A percentile compares a stretch with the other conserved stretches of the same genome.
Conservation (phyloP, 2,888 invertebrate genomes). For the Calliopum simillimum region DNA sequence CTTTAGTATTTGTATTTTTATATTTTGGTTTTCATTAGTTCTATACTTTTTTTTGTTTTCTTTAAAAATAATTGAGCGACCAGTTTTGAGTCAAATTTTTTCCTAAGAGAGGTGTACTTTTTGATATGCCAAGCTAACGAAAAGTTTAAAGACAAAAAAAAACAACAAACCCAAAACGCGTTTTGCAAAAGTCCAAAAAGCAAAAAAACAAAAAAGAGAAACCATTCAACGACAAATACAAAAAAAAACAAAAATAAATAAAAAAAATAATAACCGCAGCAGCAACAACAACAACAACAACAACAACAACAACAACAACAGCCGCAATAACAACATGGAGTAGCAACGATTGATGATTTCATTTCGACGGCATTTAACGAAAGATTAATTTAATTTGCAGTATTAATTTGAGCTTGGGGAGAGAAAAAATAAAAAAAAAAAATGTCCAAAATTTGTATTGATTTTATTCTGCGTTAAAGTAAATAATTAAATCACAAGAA, state of each 20-base stretch:
- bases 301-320: not conserved
- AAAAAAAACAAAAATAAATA: conserved; percentile 7
- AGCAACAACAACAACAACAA: conserved; percentile 9
- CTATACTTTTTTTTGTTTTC: not conserved
- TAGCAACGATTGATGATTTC: conserved; percentile 23
- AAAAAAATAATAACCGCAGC: conserved; percentile 7
- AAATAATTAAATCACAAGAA: not conserved
- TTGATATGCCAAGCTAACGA: not conserved
- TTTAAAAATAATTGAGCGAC: conserved; percentile 5
- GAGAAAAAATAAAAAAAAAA: not conserved
- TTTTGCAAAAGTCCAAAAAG: not conserved
- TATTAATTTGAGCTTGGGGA: not conserved
- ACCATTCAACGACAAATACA: conserved; percentile 11
- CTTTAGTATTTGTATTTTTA: not conserved
- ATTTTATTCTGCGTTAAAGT: not conserved
- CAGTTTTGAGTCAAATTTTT: conserved; percentile 22
- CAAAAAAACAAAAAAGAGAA: conserved; percentile 10
- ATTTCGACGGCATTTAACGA: conserved; percentile 25
- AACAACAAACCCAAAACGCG: not conserved
- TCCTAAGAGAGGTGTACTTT: no score
- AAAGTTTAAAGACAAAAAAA: not conserved
- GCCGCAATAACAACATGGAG: not conserved
- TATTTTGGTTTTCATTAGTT: conserved; percentile 1
- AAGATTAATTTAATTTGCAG: conserved; percentile 20
- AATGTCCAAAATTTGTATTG: conserved; percentile 4